These are phyloP conservation scores for Drosophila ercepeae DNA, from an alignment of 1,140 invertebrate species.

Conservation along the genomic window DNA sequence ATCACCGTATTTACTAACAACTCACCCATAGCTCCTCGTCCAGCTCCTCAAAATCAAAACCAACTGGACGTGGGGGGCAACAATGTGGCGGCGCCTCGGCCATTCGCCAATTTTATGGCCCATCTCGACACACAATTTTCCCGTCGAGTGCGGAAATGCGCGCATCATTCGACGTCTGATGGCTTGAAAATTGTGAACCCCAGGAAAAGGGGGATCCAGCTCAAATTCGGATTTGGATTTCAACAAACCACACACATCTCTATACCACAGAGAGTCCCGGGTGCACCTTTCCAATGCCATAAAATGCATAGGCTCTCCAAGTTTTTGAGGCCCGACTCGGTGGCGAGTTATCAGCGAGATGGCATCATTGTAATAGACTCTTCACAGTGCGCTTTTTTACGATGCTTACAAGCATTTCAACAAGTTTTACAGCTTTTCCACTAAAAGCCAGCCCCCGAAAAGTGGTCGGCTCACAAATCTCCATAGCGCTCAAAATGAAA, in stretches of 20 bases:
- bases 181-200: neutral
- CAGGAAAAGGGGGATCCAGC: neutral
- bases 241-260: neutral
- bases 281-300: conserved; percentile 65
- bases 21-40: conserved; percentile 7
- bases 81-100: conserved; percentile 59
- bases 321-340: conserved; percentile 6
- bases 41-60: conserved; percentile 15
- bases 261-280: neutral
- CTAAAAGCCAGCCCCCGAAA: conserved; percentile 73
- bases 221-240: conserved; percentile 7
- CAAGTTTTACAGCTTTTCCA: conserved; percentile 83
- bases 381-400: conserved; percentile 73
- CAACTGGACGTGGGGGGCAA: conserved; percentile 35
- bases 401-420: conserved; percentile 81
- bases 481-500: conserved; percentile 54
- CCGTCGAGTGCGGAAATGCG: conserved; percentile 50
- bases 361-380: conserved; percentile 80
- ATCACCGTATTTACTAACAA: conserved; percentile 23
- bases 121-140: conserved; percentile 60
- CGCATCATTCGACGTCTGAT: conserved; percentile 44
- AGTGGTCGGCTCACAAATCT: conserved; percentile 48
- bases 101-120: conserved; percentile 68
- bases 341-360: conserved; percentile 62
- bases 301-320: conserved; percentile 27